Evolutionary conservation across 1,140 invertebrate genomes (phyloP).

Genomic region (Nixonia krombeini): DNA sequence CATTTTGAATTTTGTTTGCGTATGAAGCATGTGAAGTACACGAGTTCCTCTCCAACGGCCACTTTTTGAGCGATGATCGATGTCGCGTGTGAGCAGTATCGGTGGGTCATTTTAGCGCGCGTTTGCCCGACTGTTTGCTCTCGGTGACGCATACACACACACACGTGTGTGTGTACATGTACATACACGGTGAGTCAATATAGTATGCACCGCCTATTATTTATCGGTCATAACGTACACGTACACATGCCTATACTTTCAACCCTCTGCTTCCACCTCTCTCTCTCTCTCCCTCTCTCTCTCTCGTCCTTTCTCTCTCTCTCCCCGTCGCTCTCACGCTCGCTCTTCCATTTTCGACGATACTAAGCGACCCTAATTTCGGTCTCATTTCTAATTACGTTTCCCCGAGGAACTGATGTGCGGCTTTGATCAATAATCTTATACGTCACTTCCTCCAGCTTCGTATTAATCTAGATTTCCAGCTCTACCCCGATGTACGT

Average conservation of each 20-base stretch:
- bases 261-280: too few species aligned
- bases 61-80: background rate
- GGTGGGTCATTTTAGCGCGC: background rate
- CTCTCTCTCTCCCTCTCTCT: too few species aligned
- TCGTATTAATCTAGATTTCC: background rate
- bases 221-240: background rate
- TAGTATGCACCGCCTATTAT: background rate
- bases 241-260: background rate
- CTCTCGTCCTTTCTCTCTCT: background rate
- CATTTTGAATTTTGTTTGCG: background rate
- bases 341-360: background rate
- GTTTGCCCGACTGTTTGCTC: background rate
- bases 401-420: constrained; percentile 13
- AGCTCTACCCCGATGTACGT: background rate
- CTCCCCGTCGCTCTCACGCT: background rate
- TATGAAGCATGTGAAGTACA: background rate
- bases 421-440: constrained; percentile 21
- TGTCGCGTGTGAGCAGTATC: background rate
- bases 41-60: background rate
- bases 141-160: background rate
- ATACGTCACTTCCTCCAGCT: background rate
- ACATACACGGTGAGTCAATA: background rate
- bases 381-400: constrained; percentile 38
- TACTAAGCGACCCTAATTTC: constrained; percentile 27
- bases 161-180: too few species aligned